Base-by-base conservation (phyloP, 2,797 vertebrate species). In the Pitangus sulphuratus region DNA sequence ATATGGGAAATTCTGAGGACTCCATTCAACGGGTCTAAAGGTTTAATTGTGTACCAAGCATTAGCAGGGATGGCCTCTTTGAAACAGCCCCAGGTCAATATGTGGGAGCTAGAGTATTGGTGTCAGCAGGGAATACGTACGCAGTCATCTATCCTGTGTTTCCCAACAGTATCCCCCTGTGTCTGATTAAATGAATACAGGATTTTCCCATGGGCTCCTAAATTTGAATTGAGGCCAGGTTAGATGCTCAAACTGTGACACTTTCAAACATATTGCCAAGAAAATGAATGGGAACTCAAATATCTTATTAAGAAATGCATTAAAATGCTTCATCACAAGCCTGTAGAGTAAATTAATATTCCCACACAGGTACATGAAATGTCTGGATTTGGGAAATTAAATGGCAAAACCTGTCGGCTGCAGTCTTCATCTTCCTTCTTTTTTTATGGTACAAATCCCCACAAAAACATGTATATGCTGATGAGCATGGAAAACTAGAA, bases 211-310 rank as follows among this genome's bases (percentile, higher is more conserved):
- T 0, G 4, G 53, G 50, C 69, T 91, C 30, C 68, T 85, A 70
- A 87, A 68, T 92, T 60, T 90, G 82, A 92, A 85, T 78, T 89
- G 81, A 65, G 72, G 50, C 65, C 68, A 87, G 76, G 61, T 89
- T 96, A 89, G 72, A 68, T 93, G n/a, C 42, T 91, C 40, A 83
- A 31, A 77, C 57, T 92, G 42, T 89, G 64, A 72, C 50, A 40
- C 40, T 94, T 95, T 40, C 6, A 71, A 45, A 47, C 83, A 57
- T 22, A 40, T 51, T 92, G 62, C 35, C 76, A 78, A 81, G 54
- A 47, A 92, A 75, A 75, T 37, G 22, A 81, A 30, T 33, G 31
- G 80, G n/a, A 92, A 51, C 25, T 80, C 44, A 81, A 84, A 70
- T 66, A 26, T 62, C 48, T 28, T 66, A 45, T 56, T 47, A 85